Evolutionary conservation across 2,113 vertebrate genomes (phyloP).

Genomic region (Corvus hawaiiensis): DNA sequence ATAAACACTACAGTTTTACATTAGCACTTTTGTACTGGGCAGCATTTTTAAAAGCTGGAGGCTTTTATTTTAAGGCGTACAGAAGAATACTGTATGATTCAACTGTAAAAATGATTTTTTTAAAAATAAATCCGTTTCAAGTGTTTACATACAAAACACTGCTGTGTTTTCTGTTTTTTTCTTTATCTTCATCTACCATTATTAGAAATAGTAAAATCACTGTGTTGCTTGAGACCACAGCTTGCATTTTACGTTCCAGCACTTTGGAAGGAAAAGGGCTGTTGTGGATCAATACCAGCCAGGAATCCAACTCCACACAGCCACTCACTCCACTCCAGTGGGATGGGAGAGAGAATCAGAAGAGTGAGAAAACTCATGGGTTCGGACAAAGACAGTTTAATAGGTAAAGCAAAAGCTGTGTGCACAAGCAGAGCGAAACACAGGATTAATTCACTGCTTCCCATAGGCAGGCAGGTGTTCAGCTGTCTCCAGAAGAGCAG

Average conservation of each 20-base stretch:
- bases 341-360: background rate
- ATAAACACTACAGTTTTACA: conserved; percentile 35
- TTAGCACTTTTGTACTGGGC: conserved; percentile 47
- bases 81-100: conserved; percentile 41
- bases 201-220: background rate
- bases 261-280: background rate
- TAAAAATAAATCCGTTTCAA: conserved; percentile 68
- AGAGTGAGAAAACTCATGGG: background rate
- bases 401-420: background rate
- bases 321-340: background rate
- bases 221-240: background rate
- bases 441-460: background rate
- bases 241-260: background rate
- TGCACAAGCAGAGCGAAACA: background rate
- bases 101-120: conserved; percentile 60
- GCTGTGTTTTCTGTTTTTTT: background rate
- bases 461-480: fast-evolving
- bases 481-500: background rate
- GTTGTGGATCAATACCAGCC: background rate
- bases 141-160: conserved; percentile 46
- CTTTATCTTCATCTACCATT: background rate
- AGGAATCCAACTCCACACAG: background rate
- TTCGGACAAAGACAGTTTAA: background rate
- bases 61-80: conserved; percentile 53
- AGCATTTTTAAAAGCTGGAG: conserved; percentile 38